Conservation (phyloP, 2,113 vertebrate species). For the Chiloscyllium plagiosum region DNA sequence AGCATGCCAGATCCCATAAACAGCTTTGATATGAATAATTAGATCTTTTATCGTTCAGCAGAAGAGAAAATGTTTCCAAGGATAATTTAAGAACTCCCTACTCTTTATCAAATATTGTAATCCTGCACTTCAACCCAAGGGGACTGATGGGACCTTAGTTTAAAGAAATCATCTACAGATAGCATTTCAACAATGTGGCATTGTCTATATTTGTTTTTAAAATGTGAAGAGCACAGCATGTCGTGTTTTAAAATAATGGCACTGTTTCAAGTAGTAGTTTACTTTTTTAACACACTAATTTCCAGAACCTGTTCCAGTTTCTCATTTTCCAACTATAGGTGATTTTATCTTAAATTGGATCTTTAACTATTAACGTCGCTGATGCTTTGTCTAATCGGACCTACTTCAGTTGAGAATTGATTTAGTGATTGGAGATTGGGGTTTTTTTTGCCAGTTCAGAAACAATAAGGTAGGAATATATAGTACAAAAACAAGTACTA, state of each 20-base stretch:
- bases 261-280: not conserved
- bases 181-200: not conserved
- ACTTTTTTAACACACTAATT: not conserved
- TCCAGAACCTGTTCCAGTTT: not conserved
- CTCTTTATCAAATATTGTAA: not conserved
- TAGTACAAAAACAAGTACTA: too few species aligned
- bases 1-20: not conserved
- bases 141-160: not conserved
- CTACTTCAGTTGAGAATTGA: too few species aligned
- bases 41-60: not conserved
- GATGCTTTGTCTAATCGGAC: too few species aligned
- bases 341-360: not conserved
- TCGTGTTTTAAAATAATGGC: too few species aligned
- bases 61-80: not conserved
- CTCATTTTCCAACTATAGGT: not conserved
- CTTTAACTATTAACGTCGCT: too few species aligned
- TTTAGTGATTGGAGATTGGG: too few species aligned
- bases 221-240: too few species aligned
- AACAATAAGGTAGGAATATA: not conserved
- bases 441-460: not conserved
- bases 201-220: not conserved
- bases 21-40: not conserved
- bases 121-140: not conserved
- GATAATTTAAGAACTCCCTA: not conserved
- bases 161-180: not conserved